These are phyloP conservation scores for Halocynthia aurantium DNA, from an alignment of 23 tunicate genomes.

Conservation along the genomic window DNA sequence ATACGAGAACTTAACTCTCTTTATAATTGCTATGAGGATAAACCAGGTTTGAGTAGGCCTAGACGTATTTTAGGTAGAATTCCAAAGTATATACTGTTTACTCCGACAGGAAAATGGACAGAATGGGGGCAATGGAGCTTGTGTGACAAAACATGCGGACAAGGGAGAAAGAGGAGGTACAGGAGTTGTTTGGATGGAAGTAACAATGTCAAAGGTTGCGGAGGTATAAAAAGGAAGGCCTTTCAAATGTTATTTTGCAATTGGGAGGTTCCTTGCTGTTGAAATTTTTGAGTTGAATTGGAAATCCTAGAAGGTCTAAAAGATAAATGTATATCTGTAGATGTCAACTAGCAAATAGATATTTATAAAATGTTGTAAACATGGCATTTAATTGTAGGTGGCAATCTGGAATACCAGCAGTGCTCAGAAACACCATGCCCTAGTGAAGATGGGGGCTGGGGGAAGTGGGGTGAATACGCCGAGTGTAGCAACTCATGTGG, in stretches of 20 bases:
- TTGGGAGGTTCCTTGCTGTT: too few relatives aligned
- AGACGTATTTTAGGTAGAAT: too few relatives aligned
- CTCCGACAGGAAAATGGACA: neutral
- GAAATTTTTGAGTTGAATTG: too few relatives aligned
- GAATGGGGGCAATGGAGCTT: slow-evolving; percentile 15
- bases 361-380: too few relatives aligned
- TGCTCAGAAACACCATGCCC: slow-evolving; percentile 1
- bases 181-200: neutral
- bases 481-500: neutral
- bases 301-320: too few relatives aligned
- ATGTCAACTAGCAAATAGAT: too few relatives aligned
- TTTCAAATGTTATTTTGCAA: too few relatives aligned
- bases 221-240: neutral
- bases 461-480: neutral
- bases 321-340: too few relatives aligned
- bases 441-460: neutral
- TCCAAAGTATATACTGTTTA: too few relatives aligned
- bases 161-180: slow-evolving; percentile 2
- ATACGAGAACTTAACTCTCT: too few relatives aligned
- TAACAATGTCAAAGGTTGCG: neutral
- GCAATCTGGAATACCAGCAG: neutral
- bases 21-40: too few relatives aligned
- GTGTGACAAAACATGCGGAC: slow-evolving; percentile 15
- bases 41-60: too few relatives aligned
- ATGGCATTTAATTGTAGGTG: neutral